Conservation (phyloP, 2,797 vertebrate genomes). For the Enteromius trimaculatus region DNA sequence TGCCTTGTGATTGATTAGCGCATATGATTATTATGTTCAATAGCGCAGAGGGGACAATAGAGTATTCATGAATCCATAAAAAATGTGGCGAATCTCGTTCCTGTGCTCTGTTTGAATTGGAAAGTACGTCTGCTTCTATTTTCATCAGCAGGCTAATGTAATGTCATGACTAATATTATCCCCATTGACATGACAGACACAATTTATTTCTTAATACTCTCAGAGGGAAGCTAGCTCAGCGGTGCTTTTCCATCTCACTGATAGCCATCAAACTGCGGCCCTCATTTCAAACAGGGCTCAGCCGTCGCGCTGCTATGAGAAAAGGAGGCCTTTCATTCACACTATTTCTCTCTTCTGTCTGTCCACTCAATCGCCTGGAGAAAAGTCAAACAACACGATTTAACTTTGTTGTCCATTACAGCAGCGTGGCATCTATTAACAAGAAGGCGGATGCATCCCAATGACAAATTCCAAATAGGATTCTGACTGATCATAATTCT, state of each 20-base stretch:
- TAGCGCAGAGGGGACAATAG: conserved; percentile 28
- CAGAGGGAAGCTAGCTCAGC: conserved; percentile 57
- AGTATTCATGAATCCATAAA: conserved; percentile 7
- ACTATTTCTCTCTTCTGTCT: conserved; percentile 27
- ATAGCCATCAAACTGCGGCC: conserved; percentile 55
- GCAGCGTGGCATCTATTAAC: background rate
- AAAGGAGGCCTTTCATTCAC: conserved; percentile 46
- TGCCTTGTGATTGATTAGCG: conserved; percentile 29
- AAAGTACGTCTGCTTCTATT: conserved; percentile 61
- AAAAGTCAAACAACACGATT: conserved; percentile 56
- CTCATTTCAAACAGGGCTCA: conserved; percentile 54
- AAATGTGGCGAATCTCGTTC: conserved; percentile 21
- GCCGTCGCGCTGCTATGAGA: conserved; percentile 35
- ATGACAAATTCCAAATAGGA: conserved; percentile 7
- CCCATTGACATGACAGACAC: conserved; percentile 64
- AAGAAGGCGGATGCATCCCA: conserved; percentile 4
- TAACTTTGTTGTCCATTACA: conserved; percentile 33
- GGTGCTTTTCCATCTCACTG: conserved; percentile 55
- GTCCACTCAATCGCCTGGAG: conserved; percentile 56
- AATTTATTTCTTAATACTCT: conserved; percentile 66
- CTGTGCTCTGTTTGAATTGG: conserved; percentile 47
- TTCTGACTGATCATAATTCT: conserved; percentile 13
- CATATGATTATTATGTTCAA: conserved; percentile 39
- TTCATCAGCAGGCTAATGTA: conserved; percentile 63
- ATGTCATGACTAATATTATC: conserved; percentile 68